A percentile compares a stretch with the other conserved stretches of the same genome.
Conservation (phyloP, 2,113 vertebrate genomes). For the Todiramphus chloris region DNA sequence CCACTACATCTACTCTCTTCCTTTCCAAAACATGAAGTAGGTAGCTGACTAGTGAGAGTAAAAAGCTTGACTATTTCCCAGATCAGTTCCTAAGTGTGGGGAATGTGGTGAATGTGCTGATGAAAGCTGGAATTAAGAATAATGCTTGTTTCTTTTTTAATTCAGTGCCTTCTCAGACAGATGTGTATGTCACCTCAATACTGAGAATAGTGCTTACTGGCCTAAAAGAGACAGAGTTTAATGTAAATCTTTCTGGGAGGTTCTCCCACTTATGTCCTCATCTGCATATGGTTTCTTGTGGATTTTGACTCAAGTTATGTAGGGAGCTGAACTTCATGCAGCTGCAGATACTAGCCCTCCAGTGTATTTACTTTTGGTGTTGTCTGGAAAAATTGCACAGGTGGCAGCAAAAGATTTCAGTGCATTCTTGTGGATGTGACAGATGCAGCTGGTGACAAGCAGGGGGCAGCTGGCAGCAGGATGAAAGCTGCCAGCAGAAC, state of each 20-base stretch:
- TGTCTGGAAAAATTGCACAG: neutral
- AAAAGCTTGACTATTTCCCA: neutral
- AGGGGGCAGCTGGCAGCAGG: neutral
- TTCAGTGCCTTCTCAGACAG: neutral
- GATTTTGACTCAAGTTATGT: neutral
- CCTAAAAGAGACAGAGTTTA: neutral
- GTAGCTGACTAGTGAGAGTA: neutral
- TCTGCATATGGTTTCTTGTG: neutral
- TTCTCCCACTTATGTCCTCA: neutral
- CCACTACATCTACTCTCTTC: neutral
- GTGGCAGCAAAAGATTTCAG: neutral
- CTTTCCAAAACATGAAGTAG: neutral
- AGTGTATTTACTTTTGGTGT: neutral
- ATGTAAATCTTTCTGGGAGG: neutral
- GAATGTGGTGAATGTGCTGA: neutral
- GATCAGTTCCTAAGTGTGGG: neutral
- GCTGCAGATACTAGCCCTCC: neutral
- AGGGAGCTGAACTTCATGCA: neutral
- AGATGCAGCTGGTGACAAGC: neutral
- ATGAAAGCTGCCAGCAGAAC: neutral
- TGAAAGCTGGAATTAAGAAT: neutral
- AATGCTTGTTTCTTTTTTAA: accelerated
- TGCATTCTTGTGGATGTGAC: neutral
- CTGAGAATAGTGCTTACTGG: neutral
- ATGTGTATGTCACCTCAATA: neutral